Evolutionary conservation across 2,113 vertebrate genomes (phyloP), one percentile per base, ranked within the genome.

Genomic region (Gila orcuttii): DNA sequence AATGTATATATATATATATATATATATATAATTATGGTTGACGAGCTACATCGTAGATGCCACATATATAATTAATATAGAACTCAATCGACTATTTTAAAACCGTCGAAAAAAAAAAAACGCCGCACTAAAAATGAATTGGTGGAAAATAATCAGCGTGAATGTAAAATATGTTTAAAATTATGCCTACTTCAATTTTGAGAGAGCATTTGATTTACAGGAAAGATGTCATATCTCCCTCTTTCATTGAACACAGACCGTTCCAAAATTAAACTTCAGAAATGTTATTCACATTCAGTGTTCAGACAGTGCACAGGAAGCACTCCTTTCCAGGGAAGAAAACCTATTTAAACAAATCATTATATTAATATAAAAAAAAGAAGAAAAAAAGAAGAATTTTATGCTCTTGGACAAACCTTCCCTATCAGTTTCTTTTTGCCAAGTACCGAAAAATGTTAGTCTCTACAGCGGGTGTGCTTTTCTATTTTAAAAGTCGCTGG

Each of bases 341-440:
- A 84, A 77, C 47, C 45, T 52, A 55, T 57, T 84, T 45, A 84
- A 84, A 75, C 50, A 39, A 31, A 75, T 59, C 52, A 84, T 84
- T 45, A 84, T 50, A 50, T 50, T 12, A 1, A 28, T 13, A 47
- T 13, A 47, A 11, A 47, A 47, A 47, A 47, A 47, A 47, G 1
- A 47, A 47, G 0, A 47, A 47, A 47, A 47, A 11, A 11, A 47
- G 4, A 36, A 36, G 33, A 2, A 33, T 19, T 19, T 21, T 39
- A 9, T 50, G 25, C 77, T n/a, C 52, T 42, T 19, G 33, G 8
- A 21, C 45, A 80, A 55, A 36, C 64, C 19, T 21, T 8, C 25
- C 10, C 50, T 3, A 62, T 76, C 60, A 50, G 42, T 31, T 66
- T 78, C 1, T 84, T 45, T 36, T 4, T 0, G 9, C n/a, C 2